Conservation (phyloP, 2,888 invertebrate species). For the Tethea ocularis region DNA sequence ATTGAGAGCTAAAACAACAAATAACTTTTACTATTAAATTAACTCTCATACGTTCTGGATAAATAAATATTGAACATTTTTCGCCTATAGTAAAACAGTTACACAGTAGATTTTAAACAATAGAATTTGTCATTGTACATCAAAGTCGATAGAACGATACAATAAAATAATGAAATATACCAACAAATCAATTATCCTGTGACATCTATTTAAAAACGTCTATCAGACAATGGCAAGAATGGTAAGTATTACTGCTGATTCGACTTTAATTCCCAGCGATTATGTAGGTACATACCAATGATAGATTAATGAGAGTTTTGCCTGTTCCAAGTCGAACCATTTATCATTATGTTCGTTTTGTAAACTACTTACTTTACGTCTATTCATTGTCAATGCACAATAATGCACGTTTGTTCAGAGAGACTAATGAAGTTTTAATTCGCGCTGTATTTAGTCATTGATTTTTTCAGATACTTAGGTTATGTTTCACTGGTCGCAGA, state of each 20-base stretch:
- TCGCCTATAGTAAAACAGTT: too few species aligned
- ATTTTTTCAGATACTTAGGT: background rate
- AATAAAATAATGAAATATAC: too few species aligned
- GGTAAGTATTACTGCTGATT: constrained; percentile 20
- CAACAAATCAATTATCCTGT: background rate
- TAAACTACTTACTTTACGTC: background rate
- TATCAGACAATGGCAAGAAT: constrained; percentile 22
- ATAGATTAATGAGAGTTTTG: constrained; percentile 40
- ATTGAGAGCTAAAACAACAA: background rate
- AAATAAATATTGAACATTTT: too few species aligned
- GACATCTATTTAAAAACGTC: background rate
- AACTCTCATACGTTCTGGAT: too few species aligned
- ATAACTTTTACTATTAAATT: too few species aligned
- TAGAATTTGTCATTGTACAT: too few species aligned
- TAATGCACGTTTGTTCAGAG: background rate
- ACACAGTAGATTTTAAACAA: too few species aligned
- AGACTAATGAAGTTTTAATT: too few species aligned
- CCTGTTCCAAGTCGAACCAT: constrained; percentile 10
- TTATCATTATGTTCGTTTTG: constrained; percentile 6
- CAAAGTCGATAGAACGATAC: too few species aligned
- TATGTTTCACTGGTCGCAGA: too few species aligned
- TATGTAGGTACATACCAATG: constrained; percentile 25
- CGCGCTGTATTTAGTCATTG: background rate
- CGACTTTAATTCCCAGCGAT: constrained; percentile 37
- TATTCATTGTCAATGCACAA: background rate